These are phyloP conservation scores for Trichogramma dendrolimi DNA, from an alignment of 2,888 invertebrate genomes.

Conservation along the genomic window DNA sequence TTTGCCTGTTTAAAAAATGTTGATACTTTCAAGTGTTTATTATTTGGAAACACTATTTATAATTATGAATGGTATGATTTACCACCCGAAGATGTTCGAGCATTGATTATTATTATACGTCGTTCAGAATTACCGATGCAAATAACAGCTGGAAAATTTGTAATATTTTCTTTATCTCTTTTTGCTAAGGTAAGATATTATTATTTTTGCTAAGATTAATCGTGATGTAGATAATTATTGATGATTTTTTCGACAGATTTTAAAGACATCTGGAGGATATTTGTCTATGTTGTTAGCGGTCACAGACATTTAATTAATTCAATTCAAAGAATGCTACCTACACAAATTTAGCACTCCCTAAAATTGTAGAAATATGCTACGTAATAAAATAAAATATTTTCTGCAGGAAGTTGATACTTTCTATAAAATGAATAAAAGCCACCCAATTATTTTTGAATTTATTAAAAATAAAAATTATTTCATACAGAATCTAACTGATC, in stretches of 20 bases:
- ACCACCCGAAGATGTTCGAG: slow-evolving; percentile 18
- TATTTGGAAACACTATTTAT: slow-evolving; percentile 15
- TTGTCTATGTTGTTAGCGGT: slow-evolving; percentile 25
- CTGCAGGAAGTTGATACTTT: neutral
- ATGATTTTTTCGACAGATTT: slow-evolving; percentile 14
- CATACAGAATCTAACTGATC: neutral
- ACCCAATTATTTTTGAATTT: neutral
- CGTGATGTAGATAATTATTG: neutral
- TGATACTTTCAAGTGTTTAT: slow-evolving; percentile 18
- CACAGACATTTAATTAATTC: slow-evolving; percentile 1
- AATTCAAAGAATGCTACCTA: neutral
- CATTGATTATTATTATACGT: slow-evolving; percentile 30
- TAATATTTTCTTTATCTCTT: slow-evolving; percentile 20
- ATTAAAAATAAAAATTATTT: neutral
- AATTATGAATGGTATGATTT: slow-evolving; percentile 29
- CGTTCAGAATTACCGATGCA: slow-evolving; percentile 24
- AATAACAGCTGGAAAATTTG: slow-evolving; percentile 32
- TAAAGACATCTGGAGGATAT: slow-evolving; percentile 24
- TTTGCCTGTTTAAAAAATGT: no score
- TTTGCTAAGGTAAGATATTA: slow-evolving; percentile 24
- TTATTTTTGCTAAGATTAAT: neutral
- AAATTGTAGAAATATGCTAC: neutral
- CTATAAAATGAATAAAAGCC: neutral
- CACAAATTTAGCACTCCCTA: no score
- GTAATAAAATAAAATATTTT: neutral